Evolutionary conservation across 2,113 vertebrate genomes (phyloP), one percentile per base, ranked within the genome.

Genomic region (Scomber scombrus): DNA sequence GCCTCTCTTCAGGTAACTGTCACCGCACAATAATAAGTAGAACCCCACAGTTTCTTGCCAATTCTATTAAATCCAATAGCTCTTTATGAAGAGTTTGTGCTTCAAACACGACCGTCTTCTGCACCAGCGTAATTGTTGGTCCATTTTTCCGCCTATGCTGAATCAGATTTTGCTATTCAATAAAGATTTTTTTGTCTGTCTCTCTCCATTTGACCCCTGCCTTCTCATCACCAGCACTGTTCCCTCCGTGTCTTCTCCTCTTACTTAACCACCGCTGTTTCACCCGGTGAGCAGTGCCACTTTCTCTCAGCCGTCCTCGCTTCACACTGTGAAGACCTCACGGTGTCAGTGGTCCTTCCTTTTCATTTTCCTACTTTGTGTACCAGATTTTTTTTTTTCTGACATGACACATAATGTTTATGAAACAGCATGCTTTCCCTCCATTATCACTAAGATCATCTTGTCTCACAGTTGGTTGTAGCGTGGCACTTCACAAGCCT

Each of bases 401-500:
- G 34, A 29, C 34, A 76, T 14, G n/a, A n/a, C 3, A 50, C 21
- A 40, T 40, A 40, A 7, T 40, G 34, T 40, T 40, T 40, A 23
- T 0, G 0, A 58, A 19, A 14, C 23, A 54, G 15, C 34, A 45
- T 45, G 8, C 5, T 62, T 15, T 9, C 4, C 11, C 31, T 26
- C 23, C 51, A 63, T 40, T 40, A 56, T 72, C 26, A 10, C 56
- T 10, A 15, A 71, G 45, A 66, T 56, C 65, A 16, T 11, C 56
- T 62, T 23, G n/a, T 8, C 13, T 71, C 29, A 61, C 52, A 63
- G 56, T 26, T 54, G 43, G 43, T 15, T 11, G 49, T 29, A 10
- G 11, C 5, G 6, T 23, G 16, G 3, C 12, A 51, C 3, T 58
- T 78, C 58, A 49, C 51, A 46, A 55, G 40, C 26, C 11, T 71